Evolutionary conservation across 1,140 invertebrate genomes (phyloP), one percentile per base, ranked within the genome.

Genomic region (Aphis gossypii): DNA sequence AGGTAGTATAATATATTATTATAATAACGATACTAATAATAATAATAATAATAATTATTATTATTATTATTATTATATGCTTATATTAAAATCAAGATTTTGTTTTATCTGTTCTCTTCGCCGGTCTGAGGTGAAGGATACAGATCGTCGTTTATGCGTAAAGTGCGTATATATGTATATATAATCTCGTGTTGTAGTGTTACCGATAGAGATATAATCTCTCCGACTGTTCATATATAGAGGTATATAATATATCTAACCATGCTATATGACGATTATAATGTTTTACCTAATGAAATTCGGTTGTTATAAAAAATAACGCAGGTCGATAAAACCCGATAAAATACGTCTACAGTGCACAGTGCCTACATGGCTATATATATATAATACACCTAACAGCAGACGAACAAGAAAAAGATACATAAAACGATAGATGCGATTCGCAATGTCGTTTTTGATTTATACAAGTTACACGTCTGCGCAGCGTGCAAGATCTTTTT

Each of bases 401-500:
- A 68, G 56, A 90, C 41, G 54, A 60, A 6, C 35, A 14, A 46
- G 82, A 46, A 25, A 83, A 83, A 92, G 35, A 86, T 93, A 86
- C 82, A 93, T 93, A 84, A 84, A 86, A 41, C 48, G 46, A 93
- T 86, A 93, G 60, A 76, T 14, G 30, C 44, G 82, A 93, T 93
- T 93, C 92, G 68, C 68, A 54, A 93, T 35, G 76, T 93, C 92
- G 82, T 93, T 93, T 86, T 93, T 84, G 82, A 86, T 83, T 93
- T 84, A 84, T 83, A 83, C 18, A 30, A 44, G 25, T 6, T 60
- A 38, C 11, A 30, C n/a, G 14, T 30, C 25, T n/a, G 18, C 30
- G n/a, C 83, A 48, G 41, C 51, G 21, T 38, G 35, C 44, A 14
- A 76, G 9, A 84, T 48, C n/a, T 88, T n/a, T 88, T 46, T 88